Conservation (phyloP, 2,113 vertebrate species). For the Xiphophorus maculatus region DNA sequence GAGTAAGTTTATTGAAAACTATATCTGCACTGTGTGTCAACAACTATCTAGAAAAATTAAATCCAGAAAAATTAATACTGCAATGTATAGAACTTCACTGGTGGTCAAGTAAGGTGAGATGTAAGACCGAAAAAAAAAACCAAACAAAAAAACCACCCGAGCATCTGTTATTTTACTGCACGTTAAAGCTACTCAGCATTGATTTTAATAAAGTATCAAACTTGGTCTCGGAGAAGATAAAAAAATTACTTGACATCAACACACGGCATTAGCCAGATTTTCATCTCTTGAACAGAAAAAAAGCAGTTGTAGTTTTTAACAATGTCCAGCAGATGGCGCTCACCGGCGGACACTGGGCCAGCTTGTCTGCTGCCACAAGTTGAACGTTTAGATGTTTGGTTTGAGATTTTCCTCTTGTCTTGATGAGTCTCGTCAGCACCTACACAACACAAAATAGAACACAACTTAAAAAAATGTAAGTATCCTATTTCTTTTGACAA, state of each 20-base stretch:
- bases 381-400: slow-evolving; percentile 99
- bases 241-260: neutral
- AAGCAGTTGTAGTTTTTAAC: neutral
- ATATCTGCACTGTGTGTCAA: neutral
- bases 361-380: slow-evolving; percentile 97
- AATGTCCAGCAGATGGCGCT: slow-evolving; percentile 70
- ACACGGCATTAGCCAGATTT: neutral
- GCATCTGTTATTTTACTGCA: neutral
- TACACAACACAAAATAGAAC: slow-evolving; percentile 53
- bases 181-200: neutral
- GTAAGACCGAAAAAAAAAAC: neutral
- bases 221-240: neutral
- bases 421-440: slow-evolving; percentile 98
- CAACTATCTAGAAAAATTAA: neutral
- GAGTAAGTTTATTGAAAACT: no score
- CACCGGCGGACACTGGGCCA: slow-evolving; percentile 95
- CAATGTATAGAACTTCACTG: neutral
- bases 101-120: neutral
- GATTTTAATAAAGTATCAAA: neutral
- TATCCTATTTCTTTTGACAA: neutral
- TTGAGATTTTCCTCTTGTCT: slow-evolving; percentile 98
- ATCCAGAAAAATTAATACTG: neutral
- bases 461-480: neutral
- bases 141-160: no score
- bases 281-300: neutral